phyloP scores from a whole-genome alignment of 64 coral and sea anemone genomes.

The Catalaphyllia jardinei region DNA sequence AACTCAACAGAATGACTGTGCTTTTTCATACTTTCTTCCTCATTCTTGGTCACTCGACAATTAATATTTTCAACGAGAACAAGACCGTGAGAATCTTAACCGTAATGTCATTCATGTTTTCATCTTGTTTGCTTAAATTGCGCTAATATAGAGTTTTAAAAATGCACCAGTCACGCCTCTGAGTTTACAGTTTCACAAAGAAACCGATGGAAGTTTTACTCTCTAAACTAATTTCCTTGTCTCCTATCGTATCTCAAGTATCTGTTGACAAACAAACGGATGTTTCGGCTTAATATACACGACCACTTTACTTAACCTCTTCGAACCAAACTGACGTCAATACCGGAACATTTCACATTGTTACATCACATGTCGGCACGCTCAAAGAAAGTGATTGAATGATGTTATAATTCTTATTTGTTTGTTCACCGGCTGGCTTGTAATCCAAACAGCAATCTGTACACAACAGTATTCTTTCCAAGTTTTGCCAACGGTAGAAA shows the following conservation, averaged over 20 bases:
- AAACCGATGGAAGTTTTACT: not conserved
- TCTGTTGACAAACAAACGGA: not conserved
- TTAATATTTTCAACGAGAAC: not conserved
- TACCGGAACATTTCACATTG: not conserved
- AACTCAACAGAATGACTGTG: not conserved
- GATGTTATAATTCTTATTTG: not conserved
- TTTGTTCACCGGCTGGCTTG: not conserved
- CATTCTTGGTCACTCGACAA: not conserved
- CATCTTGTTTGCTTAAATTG: not conserved
- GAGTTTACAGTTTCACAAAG: not conserved
- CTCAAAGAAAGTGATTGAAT: not conserved
- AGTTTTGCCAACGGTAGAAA: not conserved
- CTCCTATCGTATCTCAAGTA: not conserved
- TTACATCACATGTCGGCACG: not conserved
- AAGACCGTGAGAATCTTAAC: not conserved
- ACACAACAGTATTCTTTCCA: not conserved
- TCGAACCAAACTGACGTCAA: not conserved
- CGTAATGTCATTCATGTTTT: not conserved
- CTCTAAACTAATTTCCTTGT: too few species aligned
- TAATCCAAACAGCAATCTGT: conserved; percentile 11
- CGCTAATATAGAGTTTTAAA: conserved; percentile 7
- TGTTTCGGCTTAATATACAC: not conserved
- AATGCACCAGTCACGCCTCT: conserved; percentile 5
- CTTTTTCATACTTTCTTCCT: not conserved
- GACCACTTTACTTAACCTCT: not conserved